Conservation (phyloP, 2,797 vertebrate species). For the Pangasius mekongensis region DNA sequence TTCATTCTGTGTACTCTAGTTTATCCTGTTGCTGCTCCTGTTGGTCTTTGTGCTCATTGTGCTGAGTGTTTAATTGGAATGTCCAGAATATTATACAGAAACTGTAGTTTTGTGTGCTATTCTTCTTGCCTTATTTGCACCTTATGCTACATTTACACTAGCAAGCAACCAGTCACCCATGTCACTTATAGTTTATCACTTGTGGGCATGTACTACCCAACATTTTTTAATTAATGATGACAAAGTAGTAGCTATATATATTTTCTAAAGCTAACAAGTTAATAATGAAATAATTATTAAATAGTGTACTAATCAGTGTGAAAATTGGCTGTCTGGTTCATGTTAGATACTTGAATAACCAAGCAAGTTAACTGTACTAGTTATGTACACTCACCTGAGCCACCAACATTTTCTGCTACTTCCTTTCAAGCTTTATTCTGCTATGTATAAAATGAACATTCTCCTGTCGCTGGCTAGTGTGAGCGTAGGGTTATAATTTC, state of each 20-base stretch:
- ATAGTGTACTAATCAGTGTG: not conserved
- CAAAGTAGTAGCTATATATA: not conserved
- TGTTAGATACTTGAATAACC: not conserved
- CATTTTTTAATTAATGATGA: not conserved
- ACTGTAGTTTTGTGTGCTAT: not conserved
- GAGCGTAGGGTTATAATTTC: not conserved
- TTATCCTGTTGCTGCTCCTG: not conserved
- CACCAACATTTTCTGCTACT: not conserved
- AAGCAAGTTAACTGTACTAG: no score
- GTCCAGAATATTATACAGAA: not conserved
- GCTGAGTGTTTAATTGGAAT: not conserved
- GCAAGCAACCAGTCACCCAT: not conserved
- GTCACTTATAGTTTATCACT: not conserved
- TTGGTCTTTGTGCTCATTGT: not conserved
- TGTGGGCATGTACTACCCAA: not conserved
- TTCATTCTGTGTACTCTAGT: constrained; percentile 34
- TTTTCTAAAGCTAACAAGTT: not conserved
- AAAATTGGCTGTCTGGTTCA: not conserved
- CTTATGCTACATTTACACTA: not conserved
- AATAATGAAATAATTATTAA: not conserved
- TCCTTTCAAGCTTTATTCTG: not conserved
- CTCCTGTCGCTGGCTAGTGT: not conserved
- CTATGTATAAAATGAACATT: not conserved
- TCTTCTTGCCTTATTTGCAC: not conserved
- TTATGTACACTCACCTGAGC: not conserved